phyloP scores from a whole-genome alignment of 2,888 invertebrate genomes.

The Agrochola lychnidis region DNA sequence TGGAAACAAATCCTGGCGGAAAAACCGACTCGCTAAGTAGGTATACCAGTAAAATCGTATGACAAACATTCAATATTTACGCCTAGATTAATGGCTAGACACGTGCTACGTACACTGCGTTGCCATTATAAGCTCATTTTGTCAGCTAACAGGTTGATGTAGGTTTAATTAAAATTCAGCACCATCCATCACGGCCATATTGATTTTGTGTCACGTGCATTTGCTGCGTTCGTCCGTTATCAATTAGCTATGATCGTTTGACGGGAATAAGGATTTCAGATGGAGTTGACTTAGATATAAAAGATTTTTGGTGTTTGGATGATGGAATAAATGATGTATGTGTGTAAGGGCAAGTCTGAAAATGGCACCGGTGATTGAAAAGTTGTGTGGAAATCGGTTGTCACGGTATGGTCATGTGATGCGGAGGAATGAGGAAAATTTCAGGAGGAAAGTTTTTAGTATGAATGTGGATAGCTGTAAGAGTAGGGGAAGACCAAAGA shows the following conservation, averaged over 20 bases:
- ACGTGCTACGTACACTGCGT: slow-evolving; percentile 61
- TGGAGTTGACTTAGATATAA: slow-evolving; percentile 24
- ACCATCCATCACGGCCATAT: slow-evolving; percentile 87
- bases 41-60: slow-evolving; percentile 14
- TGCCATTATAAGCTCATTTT: slow-evolving; percentile 87
- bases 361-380: background rate
- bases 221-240: slow-evolving; percentile 80
- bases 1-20: background rate
- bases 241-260: slow-evolving; percentile 79
- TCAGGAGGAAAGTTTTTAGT: background rate
- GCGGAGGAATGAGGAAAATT: background rate
- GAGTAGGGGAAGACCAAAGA: background rate
- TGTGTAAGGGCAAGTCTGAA: background rate
- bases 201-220: slow-evolving; percentile 88
- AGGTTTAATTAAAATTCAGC: slow-evolving; percentile 88
- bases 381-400: background rate
- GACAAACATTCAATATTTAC: slow-evolving; percentile 54
- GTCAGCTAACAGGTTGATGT: slow-evolving; percentile 85
- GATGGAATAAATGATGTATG: background rate
- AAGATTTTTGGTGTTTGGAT: slow-evolving; percentile 4
- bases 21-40: background rate
- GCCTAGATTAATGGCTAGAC: slow-evolving; percentile 53
- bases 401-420: background rate
- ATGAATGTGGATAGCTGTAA: background rate
- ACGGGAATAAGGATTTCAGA: slow-evolving; percentile 64